Evolutionary conservation across 92 coral and sea anemone species (phyloP).

Genomic region (Porites evermanni): DNA sequence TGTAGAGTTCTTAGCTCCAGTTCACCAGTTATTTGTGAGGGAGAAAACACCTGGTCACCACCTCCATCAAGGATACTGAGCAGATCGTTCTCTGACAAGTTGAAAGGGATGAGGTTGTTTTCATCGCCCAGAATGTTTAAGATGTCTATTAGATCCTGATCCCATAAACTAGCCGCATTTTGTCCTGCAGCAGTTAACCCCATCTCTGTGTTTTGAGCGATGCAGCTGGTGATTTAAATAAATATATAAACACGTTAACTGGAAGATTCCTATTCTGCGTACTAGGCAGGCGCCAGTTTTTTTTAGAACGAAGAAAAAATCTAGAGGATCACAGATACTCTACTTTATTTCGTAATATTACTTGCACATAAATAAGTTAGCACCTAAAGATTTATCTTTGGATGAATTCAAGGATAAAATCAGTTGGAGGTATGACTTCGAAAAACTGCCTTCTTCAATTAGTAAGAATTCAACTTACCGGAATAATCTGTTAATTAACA

Average conservation of each 20-base stretch:
- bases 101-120: background rate
- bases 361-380: no score
- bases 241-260: background rate
- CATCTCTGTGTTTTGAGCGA: background rate
- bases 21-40: background rate
- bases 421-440: no score
- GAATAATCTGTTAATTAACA: no score
- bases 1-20: background rate
- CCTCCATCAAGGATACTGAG: background rate
- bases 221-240: background rate
- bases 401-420: no score
- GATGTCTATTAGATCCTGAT: background rate
- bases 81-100: background rate
- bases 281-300: no score
- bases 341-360: no score
- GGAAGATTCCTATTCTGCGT: no score
- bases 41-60: background rate
- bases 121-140: slow-evolving; percentile 3
- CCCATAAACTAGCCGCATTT: background rate
- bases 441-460: no score
- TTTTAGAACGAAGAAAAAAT: no score
- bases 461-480: no score
- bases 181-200: background rate
- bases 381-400: no score
- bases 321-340: no score